Conservation (phyloP, 2,113 vertebrate species). For the crab-eating macaque (Macaca fascicularis) region T2T-MFA8v1.1 NC_088377.1:78035001-78035500, state of each 20-base stretch:
- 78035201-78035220: background rate
- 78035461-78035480: background rate
- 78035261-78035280: background rate
- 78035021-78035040: background rate
- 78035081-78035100: background rate
- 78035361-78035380: background rate
- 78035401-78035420: no score
- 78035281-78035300: background rate
- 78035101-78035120: background rate
- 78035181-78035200: background rate
- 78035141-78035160: background rate
- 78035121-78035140: background rate
- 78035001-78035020: background rate
- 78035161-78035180: background rate
- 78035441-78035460: background rate
- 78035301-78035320: background rate
- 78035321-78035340: background rate
- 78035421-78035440: background rate
- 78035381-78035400: background rate
- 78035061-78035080: background rate
- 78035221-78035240: background rate
- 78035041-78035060: background rate
- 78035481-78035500: background rate
- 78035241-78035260: background rate
- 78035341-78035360: background rate